These are phyloP conservation scores for Clytia hemisphaerica DNA, from an alignment of 30 jellyfish, hydroid and myxozoan species.

Conservation along the genomic window DNA sequence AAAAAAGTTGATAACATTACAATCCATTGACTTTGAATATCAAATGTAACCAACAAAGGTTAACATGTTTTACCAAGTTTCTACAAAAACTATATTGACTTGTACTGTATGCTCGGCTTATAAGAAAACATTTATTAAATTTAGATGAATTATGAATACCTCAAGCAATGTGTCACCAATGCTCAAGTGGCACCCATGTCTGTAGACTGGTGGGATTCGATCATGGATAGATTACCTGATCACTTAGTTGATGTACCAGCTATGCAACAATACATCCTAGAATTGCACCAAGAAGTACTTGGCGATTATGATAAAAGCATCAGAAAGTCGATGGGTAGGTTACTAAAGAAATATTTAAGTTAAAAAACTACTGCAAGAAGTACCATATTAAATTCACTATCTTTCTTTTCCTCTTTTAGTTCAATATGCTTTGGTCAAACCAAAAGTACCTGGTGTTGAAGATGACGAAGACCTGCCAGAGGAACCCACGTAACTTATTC, in stretches of 20 bases:
- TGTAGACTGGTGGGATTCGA: constrained; percentile 71
- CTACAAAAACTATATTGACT: too few relatives aligned
- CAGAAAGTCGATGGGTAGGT: constrained; percentile 81
- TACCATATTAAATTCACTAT: too few relatives aligned
- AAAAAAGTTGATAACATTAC: too few relatives aligned
- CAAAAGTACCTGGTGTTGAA: constrained; percentile 87
- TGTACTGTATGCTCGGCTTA: too few relatives aligned
- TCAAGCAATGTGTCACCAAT: constrained; percentile 84
- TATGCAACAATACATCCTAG: constrained; percentile 54
- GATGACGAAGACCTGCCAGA: constrained; percentile 94
- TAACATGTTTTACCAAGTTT: too few relatives aligned
- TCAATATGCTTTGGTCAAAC: constrained; percentile 85
- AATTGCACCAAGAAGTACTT: constrained; percentile 64
- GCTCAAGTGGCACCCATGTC: constrained; percentile 96
- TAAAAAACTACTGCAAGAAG: not conserved
- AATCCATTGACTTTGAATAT: too few relatives aligned
- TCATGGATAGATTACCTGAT: constrained; percentile 64
- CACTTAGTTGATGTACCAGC: constrained; percentile 50
- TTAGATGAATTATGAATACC: constrained; percentile 72
- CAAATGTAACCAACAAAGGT: too few relatives aligned
- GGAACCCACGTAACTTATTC: constrained; percentile 60
- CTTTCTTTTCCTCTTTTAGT: constrained; percentile 37
- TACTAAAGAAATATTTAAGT: not conserved
- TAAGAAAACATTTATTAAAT: not conserved
- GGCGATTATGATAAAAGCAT: constrained; percentile 78